These are phyloP conservation scores for Leptopilina myrica DNA, from an alignment of 2,888 invertebrate species.

Conservation along the genomic window DNA sequence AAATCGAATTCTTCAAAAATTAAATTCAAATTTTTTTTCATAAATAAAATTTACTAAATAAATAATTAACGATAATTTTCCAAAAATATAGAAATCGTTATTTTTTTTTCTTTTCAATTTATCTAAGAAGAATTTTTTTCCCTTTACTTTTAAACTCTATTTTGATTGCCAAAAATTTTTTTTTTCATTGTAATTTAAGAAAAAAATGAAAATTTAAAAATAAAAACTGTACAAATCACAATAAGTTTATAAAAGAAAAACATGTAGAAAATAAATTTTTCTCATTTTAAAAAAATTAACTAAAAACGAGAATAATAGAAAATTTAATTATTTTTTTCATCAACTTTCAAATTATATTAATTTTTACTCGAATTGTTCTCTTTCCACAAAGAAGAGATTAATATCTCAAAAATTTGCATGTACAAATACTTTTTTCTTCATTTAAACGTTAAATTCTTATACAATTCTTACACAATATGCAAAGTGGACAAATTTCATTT, in stretches of 20 bases:
- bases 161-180: constrained; percentile 3
- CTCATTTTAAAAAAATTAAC: not conserved
- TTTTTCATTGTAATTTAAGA: not conserved
- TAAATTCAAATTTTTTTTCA: not conserved
- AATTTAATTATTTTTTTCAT: not conserved
- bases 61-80: not conserved
- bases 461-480: constrained; percentile 29
- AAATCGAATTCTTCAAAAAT: too few species aligned
- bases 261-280: not conserved
- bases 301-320: not conserved
- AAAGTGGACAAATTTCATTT: constrained; percentile 20
- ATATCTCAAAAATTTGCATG: constrained; percentile 10
- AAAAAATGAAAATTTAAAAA: constrained; percentile 18
- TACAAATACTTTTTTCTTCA: constrained; percentile 10
- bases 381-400: not conserved
- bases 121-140: too few species aligned
- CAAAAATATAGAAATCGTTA: not conserved
- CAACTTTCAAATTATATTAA: not conserved
- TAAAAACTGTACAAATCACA: constrained; percentile 41
- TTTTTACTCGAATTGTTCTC: constrained; percentile 12
- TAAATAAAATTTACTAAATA: not conserved
- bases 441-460: constrained; percentile 5
- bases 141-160: not conserved
- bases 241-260: constrained; percentile 16
- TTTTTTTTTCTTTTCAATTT: not conserved